A percentile compares a stretch with the other conserved stretches of the same genome.
Evolutionary conservation across 2,113 vertebrate genomes (phyloP).

Genomic region (Amphilophus citrinellus): DNA sequence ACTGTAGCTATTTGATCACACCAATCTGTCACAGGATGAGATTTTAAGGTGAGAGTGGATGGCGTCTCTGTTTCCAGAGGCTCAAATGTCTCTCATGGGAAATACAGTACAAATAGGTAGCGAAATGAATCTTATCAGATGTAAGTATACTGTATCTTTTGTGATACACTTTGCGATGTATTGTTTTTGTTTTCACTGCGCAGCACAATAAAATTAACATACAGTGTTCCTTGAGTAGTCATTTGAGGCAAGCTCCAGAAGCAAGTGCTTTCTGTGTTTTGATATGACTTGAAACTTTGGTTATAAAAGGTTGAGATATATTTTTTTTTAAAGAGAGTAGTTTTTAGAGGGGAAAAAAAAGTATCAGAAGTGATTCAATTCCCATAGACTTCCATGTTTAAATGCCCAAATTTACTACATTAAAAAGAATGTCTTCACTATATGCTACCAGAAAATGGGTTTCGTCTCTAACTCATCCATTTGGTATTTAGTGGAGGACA

Average conservation of each 20-base stretch:
- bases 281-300: background rate
- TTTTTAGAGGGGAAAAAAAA: too few species aligned
- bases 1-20: slow-evolving; percentile 14
- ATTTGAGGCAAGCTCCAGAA: background rate
- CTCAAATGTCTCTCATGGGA: background rate
- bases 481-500: background rate
- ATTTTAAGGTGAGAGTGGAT: background rate
- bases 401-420: too few species aligned
- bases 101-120: background rate
- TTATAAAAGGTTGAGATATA: too few species aligned
- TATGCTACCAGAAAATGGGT: background rate
- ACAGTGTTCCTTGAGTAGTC: background rate
- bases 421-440: too few species aligned
- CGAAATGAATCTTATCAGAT: background rate
- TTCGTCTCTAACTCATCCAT: background rate
- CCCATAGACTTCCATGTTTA: background rate
- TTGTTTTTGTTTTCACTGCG: background rate
- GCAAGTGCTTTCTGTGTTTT: background rate
- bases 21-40: background rate
- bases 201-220: background rate
- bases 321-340: too few species aligned
- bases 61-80: slow-evolving; percentile 8
- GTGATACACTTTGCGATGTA: background rate
- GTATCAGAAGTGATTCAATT: rapidly evolving
- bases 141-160: background rate